Percentiles rank a stretch among this genome's conserved stretches.
phyloP scores from a whole-genome alignment of 1,140 invertebrate species.

The Heliconius eleuchia region DNA sequence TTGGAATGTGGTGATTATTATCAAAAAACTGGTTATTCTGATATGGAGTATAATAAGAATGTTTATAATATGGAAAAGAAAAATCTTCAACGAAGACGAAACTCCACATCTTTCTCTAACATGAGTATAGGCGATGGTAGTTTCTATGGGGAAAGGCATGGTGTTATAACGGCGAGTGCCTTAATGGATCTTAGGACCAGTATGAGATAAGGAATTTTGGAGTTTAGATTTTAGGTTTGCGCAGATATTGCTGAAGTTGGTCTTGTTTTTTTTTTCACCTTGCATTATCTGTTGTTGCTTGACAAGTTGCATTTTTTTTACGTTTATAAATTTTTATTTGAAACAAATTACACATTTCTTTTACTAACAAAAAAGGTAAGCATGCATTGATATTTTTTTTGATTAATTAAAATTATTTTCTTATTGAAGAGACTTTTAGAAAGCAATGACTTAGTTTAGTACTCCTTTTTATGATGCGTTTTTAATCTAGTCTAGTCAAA shows the following conservation, averaged over 20 bases:
- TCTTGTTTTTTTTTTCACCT: no score
- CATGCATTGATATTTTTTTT: not conserved
- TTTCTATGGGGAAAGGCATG: conserved; percentile 60
- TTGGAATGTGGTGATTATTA: conserved; percentile 57
- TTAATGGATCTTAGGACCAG: conserved; percentile 75
- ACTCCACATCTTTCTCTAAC: conserved; percentile 70
- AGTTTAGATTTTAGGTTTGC: not conserved
- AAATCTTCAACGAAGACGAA: conserved; percentile 58
- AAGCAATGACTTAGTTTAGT: not conserved
- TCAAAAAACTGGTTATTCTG: conserved; percentile 41
- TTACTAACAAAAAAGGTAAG: not conserved
- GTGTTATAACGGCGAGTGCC: conserved; percentile 75
- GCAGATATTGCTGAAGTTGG: not conserved
- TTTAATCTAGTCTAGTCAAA: not conserved
- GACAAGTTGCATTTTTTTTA: not conserved
- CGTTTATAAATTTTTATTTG: no score
- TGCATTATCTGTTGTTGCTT: no score
- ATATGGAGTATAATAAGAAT: not conserved
- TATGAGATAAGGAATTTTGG: conserved; percentile 56
- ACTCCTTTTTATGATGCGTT: not conserved
- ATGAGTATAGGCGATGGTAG: conserved; percentile 62
- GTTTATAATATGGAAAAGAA: conserved; percentile 46
- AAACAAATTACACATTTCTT: no score
- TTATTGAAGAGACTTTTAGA: not conserved
- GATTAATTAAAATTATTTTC: not conserved